Evolutionary conservation across 2,113 vertebrate species (phyloP), one percentile per base, ranked within the genome.

Genomic region (Larimichthys crocea): DNA sequence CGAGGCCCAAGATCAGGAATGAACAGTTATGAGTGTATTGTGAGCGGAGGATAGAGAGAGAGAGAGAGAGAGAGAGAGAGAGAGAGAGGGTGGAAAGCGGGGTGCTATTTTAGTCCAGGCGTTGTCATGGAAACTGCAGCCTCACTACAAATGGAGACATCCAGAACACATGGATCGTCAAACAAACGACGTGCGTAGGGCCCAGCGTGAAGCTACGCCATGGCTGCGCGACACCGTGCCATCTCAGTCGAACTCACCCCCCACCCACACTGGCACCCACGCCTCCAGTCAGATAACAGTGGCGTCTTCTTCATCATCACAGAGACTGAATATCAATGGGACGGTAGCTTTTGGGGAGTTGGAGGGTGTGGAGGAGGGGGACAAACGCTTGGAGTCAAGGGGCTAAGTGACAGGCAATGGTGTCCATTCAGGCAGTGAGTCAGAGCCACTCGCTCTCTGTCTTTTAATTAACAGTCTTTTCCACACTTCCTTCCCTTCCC

Each of bases 101-200:
- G 85, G 83, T 91, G 93, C 95, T 96, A 96, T 96, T 95, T 96
- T 94, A 89, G 88, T 90, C 88, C 65, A 62, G 84, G 74, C 78
- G 95, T 96, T 93, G 94, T 93, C 94, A 95, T 95, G 93, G 95
- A 95, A 95, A 96, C 95, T 95, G 94, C 93, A 94, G 93, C 94
- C 91, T 94, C 93, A 93, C 92, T 94, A 94, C 92, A 95, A 93
- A 95, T 93, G 92, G 93, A 95, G 93, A 94, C 90, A 90, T 92
- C 90, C 89, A 94, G 91, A 92, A 92, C 90, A 91, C 92, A 94
- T 91, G 92, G 91, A 94, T 89, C 76, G 85, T 82, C 90, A 91
- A 92, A 93, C 88, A 93, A 93, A 90, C 87, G 87, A 69, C 74
- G 55, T 90, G 88, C 79, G 84, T 83, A 89, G 80, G 86, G 89